Evolutionary conservation across 2,888 invertebrate species (phyloP), one percentile per base, ranked within the genome.

Genomic region (Diabrotica balteata): DNA sequence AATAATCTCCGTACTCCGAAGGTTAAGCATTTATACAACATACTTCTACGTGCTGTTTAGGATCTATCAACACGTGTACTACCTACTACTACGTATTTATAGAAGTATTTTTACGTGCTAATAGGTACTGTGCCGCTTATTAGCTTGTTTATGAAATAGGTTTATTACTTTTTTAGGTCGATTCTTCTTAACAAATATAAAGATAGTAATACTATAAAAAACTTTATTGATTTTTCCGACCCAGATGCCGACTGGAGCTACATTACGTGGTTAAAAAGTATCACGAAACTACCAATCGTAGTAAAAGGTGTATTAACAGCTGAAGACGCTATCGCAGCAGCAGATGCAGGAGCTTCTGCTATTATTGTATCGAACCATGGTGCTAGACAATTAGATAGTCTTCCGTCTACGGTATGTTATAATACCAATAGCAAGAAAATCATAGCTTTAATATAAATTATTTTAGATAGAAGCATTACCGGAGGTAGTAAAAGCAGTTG

Each of bases 281-380:
- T 91, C 17, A 94, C 95, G 0, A 87, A 85, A 9, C 81, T 96
- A 66, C 95, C 96, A 0, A 89, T 96, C 22, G 86, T 96, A 62
- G 85, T 93, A 7, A 96, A 96, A 85, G 96, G 96, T 7, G 88
- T 96, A 68, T 83, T 96, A 50, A 92, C 94, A 0, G 90, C 88
- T 0, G 94, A 95, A 79, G 97, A 97, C 84, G 96, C 97, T 0
- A 77, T 89, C 11, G 85, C 90, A 76, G 96, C 93, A 0, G 85
- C 87, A 0, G 86, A 93, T 73, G 85, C 88, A 63, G 95, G 95
- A 4, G 93, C 91, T 53, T 85, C 88, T 4, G 97, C 89, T 0
- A 89, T 97, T 65, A 86, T 95, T 66, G 96, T 97, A 6, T 97
- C 96, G 0, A 97, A 97, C 84, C 97, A 97, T 81, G 97, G 97